Percentiles rank a stretch among this genome's conserved stretches.
Conservation (phyloP, 2,888 invertebrate genomes). For the Chelonus formosanus region DNA sequence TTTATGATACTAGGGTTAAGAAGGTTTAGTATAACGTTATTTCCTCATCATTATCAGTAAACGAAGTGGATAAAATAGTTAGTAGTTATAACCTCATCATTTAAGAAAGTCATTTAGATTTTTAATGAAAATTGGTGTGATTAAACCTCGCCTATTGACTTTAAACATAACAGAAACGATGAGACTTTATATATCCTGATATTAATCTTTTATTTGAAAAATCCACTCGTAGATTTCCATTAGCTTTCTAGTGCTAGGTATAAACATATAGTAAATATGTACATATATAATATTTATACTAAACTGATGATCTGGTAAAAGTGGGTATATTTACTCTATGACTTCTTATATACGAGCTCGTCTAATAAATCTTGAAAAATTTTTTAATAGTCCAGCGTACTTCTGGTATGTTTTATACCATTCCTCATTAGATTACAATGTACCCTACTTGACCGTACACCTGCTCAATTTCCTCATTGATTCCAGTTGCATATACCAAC, state of each 20-base stretch:
- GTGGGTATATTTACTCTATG: conserved; percentile 1
- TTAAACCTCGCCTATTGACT: conserved; percentile 53
- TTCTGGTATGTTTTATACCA: neutral
- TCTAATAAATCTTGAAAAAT: neutral
- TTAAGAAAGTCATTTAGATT: conserved; percentile 29
- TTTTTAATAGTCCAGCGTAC: neutral
- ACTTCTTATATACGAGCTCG: neutral
- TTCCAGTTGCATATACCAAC: conserved; percentile 4
- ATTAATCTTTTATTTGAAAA: conserved; percentile 1
- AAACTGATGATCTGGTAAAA: conserved; percentile 21
- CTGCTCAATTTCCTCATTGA: conserved; percentile 11
- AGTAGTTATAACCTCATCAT: conserved; percentile 24
- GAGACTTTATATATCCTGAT: conserved; percentile 47
- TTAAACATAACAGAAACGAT: conserved; percentile 41
- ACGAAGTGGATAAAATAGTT: neutral
- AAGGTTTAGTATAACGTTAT: neutral
- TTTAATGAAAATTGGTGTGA: conserved; percentile 44
- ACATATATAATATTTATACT: neutral
- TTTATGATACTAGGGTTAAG: no score
- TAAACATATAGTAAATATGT: conserved; percentile 5
- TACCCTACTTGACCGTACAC: conserved; percentile 5
- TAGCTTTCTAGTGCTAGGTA: conserved; percentile 6
- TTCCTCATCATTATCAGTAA: conserved; percentile 13
- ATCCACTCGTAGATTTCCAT: neutral
- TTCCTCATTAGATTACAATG: conserved; percentile 13